phyloP scores from a whole-genome alignment of 2,888 invertebrate genomes.

The Cyaniris semiargus region DNA sequence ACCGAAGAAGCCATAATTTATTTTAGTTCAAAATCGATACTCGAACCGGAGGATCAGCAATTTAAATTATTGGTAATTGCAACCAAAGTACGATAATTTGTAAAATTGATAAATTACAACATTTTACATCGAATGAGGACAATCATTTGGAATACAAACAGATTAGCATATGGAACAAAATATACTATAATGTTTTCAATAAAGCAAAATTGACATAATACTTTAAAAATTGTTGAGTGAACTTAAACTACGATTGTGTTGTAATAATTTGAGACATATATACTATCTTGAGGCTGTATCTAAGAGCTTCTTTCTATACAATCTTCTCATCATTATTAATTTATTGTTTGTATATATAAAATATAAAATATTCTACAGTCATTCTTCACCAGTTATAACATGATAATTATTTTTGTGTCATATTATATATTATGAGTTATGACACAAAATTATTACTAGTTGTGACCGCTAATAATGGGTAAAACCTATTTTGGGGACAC shows the following conservation, averaged over 20 bases:
- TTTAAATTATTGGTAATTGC: constrained; percentile 29
- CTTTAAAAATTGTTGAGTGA: not conserved
- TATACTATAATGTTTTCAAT: not conserved
- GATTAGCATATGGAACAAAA: constrained; percentile 1
- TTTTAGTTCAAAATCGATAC: constrained; percentile 12
- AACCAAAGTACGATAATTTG: constrained; percentile 19
- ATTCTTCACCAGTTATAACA: too few relatives aligned
- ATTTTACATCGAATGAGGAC: constrained; percentile 19
- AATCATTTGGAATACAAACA: constrained; percentile 23
- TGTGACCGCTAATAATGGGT: too few relatives aligned
- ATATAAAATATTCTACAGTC: too few relatives aligned
- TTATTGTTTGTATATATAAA: too few relatives aligned
- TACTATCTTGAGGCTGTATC: not conserved
- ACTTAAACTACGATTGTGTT: not conserved
- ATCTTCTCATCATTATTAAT: too few relatives aligned
- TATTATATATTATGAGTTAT: too few relatives aligned
- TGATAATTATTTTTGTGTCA: too few relatives aligned
- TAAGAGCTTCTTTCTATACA: too few relatives aligned
- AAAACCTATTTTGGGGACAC: too few relatives aligned
- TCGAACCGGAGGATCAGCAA: not conserved
- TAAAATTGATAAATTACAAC: constrained; percentile 28
- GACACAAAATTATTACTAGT: too few relatives aligned
- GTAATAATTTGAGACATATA: too few relatives aligned
- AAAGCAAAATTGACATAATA: not conserved
- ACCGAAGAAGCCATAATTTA: constrained; percentile 10